These are phyloP conservation scores for Lochmaea crataegi DNA, from an alignment of 2,888 invertebrate genomes.

Conservation along the genomic window DNA sequence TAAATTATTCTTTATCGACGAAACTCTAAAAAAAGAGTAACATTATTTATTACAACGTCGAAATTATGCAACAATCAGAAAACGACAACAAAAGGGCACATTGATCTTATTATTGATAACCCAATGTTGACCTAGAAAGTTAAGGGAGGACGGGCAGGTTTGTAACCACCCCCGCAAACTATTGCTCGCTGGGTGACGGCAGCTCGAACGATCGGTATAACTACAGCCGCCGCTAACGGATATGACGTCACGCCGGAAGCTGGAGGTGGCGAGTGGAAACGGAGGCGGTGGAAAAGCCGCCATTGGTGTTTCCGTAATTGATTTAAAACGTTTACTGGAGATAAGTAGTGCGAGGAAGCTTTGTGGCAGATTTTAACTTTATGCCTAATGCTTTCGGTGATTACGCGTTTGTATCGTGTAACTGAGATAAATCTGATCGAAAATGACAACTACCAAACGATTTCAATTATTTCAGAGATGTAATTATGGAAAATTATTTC, in stretches of 20 bases:
- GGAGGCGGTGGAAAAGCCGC: constrained; percentile 49
- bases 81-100: constrained; percentile 8
- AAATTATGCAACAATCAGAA: not conserved
- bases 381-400: constrained; percentile 11
- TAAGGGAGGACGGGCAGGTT: not conserved
- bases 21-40: not conserved
- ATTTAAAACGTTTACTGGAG: constrained; percentile 50
- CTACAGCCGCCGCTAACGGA: constrained; percentile 44
- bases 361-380: constrained; percentile 10
- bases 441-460: not conserved
- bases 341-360: constrained; percentile 31
- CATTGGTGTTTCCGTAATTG: constrained; percentile 53
- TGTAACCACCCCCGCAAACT: constrained; percentile 5
- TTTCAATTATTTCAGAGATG: too few species aligned
- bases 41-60: not conserved
- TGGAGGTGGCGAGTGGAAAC: constrained; percentile 44
- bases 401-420: not conserved
- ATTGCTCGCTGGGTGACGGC: constrained; percentile 22
- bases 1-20: too few species aligned
- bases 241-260: constrained; percentile 52
- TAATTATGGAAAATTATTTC: too few species aligned
- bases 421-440: not conserved
- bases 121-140: constrained; percentile 21
- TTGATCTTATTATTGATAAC: constrained; percentile 23
- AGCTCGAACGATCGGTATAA: constrained; percentile 38